Conservation (phyloP, 2,113 vertebrate species). For the Callopanchax toddi region DNA sequence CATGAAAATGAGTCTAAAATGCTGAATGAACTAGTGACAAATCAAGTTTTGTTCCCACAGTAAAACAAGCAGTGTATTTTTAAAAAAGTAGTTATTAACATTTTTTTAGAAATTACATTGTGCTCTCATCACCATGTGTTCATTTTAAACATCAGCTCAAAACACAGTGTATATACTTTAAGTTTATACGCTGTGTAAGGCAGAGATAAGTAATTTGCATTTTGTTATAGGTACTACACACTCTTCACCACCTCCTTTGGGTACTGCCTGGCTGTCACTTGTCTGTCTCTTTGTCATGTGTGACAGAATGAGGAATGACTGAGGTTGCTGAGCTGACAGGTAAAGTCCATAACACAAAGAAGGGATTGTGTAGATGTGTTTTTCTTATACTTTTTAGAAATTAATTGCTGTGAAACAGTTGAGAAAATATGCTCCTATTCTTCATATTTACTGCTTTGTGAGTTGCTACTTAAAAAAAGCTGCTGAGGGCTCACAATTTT, state of each 20-base stretch:
- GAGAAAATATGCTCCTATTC: neutral
- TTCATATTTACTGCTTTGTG: neutral
- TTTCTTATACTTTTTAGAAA: neutral
- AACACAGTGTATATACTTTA: neutral
- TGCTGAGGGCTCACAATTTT: neutral
- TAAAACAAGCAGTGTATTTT: no score
- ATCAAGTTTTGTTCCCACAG: no score
- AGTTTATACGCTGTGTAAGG: neutral
- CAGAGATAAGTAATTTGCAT: neutral
- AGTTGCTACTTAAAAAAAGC: neutral
- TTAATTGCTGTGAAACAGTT: neutral
- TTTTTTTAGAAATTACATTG: no score
- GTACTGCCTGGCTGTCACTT: neutral
- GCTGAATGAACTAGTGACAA: no score
- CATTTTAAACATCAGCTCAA: neutral
- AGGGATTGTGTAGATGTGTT: neutral
- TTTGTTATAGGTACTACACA: neutral
- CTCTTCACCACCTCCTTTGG: neutral
- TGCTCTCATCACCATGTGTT: no score
- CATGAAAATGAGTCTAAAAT: no score
- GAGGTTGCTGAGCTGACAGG: neutral
- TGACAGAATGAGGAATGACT: neutral
- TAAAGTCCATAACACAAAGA: neutral
- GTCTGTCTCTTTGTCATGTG: neutral
- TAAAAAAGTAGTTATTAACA: no score